Conservation (phyloP, 2,797 vertebrate genomes). For the Sciurus carolinensis region DNA sequence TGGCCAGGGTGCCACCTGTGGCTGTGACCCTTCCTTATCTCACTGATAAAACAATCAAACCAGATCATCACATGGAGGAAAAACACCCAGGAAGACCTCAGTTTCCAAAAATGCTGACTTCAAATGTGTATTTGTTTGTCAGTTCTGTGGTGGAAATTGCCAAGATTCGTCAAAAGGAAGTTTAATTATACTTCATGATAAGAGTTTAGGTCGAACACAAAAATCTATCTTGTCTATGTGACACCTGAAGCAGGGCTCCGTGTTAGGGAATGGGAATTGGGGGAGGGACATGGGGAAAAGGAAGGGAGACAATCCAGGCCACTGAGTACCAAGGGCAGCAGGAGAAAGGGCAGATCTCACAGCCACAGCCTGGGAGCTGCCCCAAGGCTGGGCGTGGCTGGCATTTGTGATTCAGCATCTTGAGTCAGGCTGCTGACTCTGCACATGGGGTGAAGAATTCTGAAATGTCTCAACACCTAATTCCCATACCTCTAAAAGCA, state of each 20-base stretch:
- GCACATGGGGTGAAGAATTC: background rate
- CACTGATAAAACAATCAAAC: background rate
- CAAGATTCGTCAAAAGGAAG: too few relatives aligned
- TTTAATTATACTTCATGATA: too few relatives aligned
- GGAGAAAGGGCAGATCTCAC: background rate
- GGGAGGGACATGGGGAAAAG: background rate
- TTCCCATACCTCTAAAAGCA: slow-evolving; percentile 7
- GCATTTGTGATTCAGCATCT: background rate
- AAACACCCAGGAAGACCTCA: background rate
- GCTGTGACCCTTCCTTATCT: background rate
- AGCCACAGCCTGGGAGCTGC: background rate
- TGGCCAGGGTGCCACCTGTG: background rate
- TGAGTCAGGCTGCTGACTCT: background rate
- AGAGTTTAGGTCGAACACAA: too few relatives aligned
- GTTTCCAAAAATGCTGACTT: background rate
- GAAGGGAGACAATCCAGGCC: background rate
- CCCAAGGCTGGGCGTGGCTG: background rate
- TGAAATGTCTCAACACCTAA: slow-evolving; percentile 7
- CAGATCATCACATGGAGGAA: background rate
- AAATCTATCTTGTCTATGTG: too few relatives aligned
- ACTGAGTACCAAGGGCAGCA: background rate
- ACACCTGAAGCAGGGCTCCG: background rate
- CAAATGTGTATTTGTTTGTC: background rate
- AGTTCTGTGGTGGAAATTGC: background rate
- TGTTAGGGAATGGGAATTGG: background rate